Evolutionary conservation across 2,888 invertebrate genomes (phyloP).

Genomic region (Lacanobia wlatinum): DNA sequence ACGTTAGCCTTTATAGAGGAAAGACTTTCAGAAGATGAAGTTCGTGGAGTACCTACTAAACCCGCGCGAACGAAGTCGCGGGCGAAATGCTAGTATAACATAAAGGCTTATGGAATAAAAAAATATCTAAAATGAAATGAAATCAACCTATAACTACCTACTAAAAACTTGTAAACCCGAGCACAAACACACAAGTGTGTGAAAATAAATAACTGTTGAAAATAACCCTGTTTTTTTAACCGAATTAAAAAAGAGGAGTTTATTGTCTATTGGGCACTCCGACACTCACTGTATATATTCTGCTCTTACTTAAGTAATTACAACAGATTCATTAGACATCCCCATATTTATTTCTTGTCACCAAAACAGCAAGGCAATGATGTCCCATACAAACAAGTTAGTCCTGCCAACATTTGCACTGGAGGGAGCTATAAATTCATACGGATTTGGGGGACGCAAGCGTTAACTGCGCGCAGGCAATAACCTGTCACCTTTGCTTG

Average conservation of each 20-base stretch:
- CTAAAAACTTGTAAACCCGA: background rate
- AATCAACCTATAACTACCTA: no score
- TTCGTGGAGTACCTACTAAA: no score
- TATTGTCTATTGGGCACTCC: no score
- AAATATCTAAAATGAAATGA: no score
- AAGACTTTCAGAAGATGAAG: no score
- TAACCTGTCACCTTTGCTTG: slow-evolving; percentile 75
- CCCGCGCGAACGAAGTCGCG: no score
- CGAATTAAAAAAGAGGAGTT: background rate
- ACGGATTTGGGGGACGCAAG: slow-evolving; percentile 72
- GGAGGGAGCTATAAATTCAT: slow-evolving; percentile 74
- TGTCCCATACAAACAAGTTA: slow-evolving; percentile 53
- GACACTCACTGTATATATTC: background rate
- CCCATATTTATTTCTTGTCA: slow-evolving; percentile 23
- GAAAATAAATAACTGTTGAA: background rate
- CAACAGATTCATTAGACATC: slow-evolving; percentile 7
- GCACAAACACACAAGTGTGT: background rate
- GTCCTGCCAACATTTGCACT: slow-evolving; percentile 58
- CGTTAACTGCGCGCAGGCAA: slow-evolving; percentile 77
- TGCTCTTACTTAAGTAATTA: background rate
- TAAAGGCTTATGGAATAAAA: background rate
- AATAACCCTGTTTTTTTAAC: background rate
- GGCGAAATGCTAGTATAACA: no score
- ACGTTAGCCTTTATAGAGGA: no score
- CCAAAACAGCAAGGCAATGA: slow-evolving; percentile 53